A percentile compares a stretch with the other conserved stretches of the same genome.
phyloP scores from a whole-genome alignment of 2,113 vertebrate genomes.

The Caretta caretta region DNA sequence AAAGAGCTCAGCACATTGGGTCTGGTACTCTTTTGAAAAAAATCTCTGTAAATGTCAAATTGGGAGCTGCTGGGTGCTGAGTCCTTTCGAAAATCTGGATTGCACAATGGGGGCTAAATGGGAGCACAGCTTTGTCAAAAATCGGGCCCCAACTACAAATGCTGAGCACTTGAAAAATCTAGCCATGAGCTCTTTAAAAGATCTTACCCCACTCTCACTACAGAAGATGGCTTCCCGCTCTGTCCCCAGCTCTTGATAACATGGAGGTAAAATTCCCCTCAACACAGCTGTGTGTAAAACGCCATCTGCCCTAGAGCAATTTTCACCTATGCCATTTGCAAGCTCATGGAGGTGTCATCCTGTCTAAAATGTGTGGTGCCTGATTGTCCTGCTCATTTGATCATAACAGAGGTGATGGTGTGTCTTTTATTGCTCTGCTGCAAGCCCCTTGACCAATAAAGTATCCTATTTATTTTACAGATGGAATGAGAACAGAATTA shows the following conservation, averaged over 20 bases:
- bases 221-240: background rate
- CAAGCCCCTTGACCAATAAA: background rate
- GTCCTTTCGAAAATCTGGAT: background rate
- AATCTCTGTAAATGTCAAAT: background rate
- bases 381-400: too few relatives aligned
- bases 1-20: slow-evolving; percentile 5
- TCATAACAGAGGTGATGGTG: too few relatives aligned
- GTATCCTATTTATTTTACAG: background rate
- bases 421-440: background rate
- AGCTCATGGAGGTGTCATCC: background rate
- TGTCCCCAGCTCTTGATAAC: background rate
- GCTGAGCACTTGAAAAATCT: background rate
- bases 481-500: background rate
- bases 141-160: background rate
- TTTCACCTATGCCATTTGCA: background rate
- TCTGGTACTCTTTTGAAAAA: slow-evolving; percentile 34
- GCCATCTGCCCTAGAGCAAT: background rate
- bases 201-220: background rate
- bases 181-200: background rate
- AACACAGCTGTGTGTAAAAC: background rate
- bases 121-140: background rate
- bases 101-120: background rate
- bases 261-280: background rate
- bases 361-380: background rate
- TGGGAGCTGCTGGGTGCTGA: background rate